Conservation (phyloP, 1,140 invertebrate genomes). For the Lithobius niger region DNA sequence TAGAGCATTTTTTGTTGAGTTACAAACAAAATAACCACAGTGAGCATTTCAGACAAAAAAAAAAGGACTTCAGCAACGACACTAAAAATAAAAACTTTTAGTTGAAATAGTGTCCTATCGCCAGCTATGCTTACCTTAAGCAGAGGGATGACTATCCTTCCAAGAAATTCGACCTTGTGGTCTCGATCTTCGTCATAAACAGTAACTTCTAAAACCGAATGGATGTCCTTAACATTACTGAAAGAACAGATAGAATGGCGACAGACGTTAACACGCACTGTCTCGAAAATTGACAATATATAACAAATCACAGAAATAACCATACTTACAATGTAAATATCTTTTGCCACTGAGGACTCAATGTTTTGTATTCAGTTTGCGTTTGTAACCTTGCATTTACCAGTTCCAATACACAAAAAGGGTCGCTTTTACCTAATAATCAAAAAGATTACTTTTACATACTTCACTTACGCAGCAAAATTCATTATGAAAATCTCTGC, state of each 20-base stretch:
- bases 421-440: slow-evolving; percentile 51
- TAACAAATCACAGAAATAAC: not conserved
- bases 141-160: slow-evolving; percentile 81
- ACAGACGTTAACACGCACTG: not conserved
- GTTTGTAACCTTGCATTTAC: slow-evolving; percentile 90
- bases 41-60: not conserved
- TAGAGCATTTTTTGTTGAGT: no score
- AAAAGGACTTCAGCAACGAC: slow-evolving; percentile 2
- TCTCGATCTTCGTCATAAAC: slow-evolving; percentile 97
- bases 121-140: slow-evolving; percentile 32
- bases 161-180: slow-evolving; percentile 95
- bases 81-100: no score
- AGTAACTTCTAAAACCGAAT: slow-evolving; percentile 89
- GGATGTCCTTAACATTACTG: slow-evolving; percentile 94
- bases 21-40: not conserved
- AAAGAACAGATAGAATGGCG: slow-evolving; percentile 24
- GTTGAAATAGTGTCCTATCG: no score
- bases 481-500: not conserved
- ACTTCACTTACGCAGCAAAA: not conserved
- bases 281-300: not conserved
- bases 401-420: slow-evolving; percentile 92
- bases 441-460: slow-evolving; percentile 14
- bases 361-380: slow-evolving; percentile 96
- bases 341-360: slow-evolving; percentile 94
- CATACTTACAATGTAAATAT: slow-evolving; percentile 89